These are phyloP conservation scores for Drosophila acutilabella DNA, from an alignment of 2,888 invertebrate species.

Conservation along the genomic window DNA sequence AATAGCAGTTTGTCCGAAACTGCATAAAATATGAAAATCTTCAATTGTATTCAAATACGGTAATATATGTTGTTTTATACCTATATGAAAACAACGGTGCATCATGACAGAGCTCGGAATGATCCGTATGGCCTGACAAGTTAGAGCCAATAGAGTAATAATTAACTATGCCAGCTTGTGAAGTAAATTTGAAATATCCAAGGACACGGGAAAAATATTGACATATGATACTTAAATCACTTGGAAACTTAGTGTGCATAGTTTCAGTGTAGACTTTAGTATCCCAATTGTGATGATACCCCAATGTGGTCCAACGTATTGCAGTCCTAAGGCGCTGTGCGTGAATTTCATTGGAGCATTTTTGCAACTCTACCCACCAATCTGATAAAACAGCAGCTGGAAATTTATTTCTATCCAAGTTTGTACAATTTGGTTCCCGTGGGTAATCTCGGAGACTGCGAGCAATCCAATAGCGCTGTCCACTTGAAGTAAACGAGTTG, in stretches of 20 bases:
- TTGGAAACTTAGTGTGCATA: slow-evolving; percentile 89
- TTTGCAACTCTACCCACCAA: slow-evolving; percentile 87
- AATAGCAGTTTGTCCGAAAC: slow-evolving; percentile 97
- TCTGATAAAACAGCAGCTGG: slow-evolving; percentile 85
- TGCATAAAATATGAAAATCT: slow-evolving; percentile 80
- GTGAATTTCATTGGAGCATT: slow-evolving; percentile 58
- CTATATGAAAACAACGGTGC: slow-evolving; percentile 97
- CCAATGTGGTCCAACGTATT: slow-evolving; percentile 97
- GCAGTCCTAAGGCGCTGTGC: slow-evolving; percentile 82
- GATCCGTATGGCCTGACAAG: slow-evolving; percentile 97
- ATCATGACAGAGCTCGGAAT: slow-evolving; percentile 93
- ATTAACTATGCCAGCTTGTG: slow-evolving; percentile 98
- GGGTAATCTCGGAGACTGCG: slow-evolving; percentile 92
- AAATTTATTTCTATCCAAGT: slow-evolving; percentile 78
- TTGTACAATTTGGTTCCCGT: slow-evolving; percentile 87
- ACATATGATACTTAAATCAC: slow-evolving; percentile 89
- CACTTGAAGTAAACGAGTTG: slow-evolving; percentile 92
- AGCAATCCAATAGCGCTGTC: slow-evolving; percentile 93
- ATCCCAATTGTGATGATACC: slow-evolving; percentile 99
- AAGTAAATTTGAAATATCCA: slow-evolving; percentile 87
- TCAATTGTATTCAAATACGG: background rate
- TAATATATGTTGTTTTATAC: slow-evolving; percentile 84
- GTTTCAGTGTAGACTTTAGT: slow-evolving; percentile 94
- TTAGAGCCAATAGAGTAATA: slow-evolving; percentile 97
- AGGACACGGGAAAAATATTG: slow-evolving; percentile 87